Conservation (phyloP, 2,113 vertebrate genomes). For the Tragelaphus imberbis region DNA sequence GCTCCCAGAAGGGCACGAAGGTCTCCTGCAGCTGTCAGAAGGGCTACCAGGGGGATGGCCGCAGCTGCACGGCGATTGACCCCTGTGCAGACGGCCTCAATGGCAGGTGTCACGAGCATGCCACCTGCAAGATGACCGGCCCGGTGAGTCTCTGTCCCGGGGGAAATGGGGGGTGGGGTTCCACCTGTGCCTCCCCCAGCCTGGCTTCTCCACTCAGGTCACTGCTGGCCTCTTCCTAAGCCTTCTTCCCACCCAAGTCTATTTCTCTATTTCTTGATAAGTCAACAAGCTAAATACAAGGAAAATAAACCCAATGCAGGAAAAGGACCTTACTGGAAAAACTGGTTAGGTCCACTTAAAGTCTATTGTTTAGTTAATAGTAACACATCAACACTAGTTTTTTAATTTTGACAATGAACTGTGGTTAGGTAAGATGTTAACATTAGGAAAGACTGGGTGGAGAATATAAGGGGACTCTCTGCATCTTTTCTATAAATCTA, state of each 20-base stretch:
- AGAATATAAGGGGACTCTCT: background rate
- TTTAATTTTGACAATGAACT: background rate
- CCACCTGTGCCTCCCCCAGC: background rate
- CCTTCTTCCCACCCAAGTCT: background rate
- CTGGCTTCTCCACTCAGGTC: background rate
- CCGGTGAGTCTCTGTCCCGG: constrained; percentile 82
- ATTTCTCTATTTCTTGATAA: background rate
- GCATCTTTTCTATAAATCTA: background rate
- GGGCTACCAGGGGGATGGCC: constrained; percentile 89
- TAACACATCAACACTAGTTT: background rate
- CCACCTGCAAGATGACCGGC: constrained; percentile 87
- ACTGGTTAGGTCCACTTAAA: background rate
- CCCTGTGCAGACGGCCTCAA: constrained; percentile 84
- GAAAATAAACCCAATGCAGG: background rate
- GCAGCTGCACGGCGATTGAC: constrained; percentile 84
- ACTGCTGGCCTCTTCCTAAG: background rate
- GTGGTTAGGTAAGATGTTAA: background rate
- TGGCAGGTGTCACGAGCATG: constrained; percentile 92
- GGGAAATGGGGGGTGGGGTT: background rate
- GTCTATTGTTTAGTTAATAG: background rate
- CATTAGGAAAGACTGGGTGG: background rate
- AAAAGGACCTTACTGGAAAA: background rate
- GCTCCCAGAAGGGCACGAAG: constrained; percentile 82
- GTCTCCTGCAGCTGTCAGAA: constrained; percentile 88
- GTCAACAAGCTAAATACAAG: background rate